phyloP scores from a whole-genome alignment of 2,888 invertebrate genomes.

The Platycheirus rosarum region DNA sequence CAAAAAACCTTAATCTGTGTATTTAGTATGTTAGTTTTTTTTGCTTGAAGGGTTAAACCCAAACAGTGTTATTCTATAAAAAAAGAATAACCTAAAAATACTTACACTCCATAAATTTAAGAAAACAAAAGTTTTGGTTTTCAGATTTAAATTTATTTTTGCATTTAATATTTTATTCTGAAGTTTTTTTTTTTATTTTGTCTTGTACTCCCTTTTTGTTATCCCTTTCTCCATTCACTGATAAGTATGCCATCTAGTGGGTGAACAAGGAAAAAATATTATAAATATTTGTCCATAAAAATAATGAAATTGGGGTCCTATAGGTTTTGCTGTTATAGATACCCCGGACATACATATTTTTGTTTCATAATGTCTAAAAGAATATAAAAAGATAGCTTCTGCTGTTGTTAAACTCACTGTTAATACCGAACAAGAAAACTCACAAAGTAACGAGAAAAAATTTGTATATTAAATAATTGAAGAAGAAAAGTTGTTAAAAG shows the following conservation, averaged over 20 bases:
- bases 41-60: slow-evolving; percentile 50
- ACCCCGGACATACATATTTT: background rate
- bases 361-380: background rate
- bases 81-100: slow-evolving; percentile 34
- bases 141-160: slow-evolving; percentile 56
- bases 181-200: no score
- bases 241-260: background rate
- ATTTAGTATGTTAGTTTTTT: slow-evolving; percentile 57
- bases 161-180: slow-evolving; percentile 62
- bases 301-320: no score
- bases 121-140: slow-evolving; percentile 54
- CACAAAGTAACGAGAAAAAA: background rate
- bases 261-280: no score
- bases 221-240: background rate
- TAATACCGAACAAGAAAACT: slow-evolving; percentile 11
- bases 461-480: slow-evolving; percentile 49
- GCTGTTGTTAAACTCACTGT: slow-evolving; percentile 37
- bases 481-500: slow-evolving; percentile 47
- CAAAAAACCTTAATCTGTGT: slow-evolving; percentile 51
- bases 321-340: no score
- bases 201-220: slow-evolving; percentile 3
- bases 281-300: slow-evolving; percentile 4
- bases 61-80: slow-evolving; percentile 37
- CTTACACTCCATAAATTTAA: slow-evolving; percentile 70
- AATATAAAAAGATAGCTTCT: slow-evolving; percentile 5